These are phyloP conservation scores for Buphagus erythrorhynchus DNA, from an alignment of 2,797 vertebrate species.

Conservation along the genomic window DNA sequence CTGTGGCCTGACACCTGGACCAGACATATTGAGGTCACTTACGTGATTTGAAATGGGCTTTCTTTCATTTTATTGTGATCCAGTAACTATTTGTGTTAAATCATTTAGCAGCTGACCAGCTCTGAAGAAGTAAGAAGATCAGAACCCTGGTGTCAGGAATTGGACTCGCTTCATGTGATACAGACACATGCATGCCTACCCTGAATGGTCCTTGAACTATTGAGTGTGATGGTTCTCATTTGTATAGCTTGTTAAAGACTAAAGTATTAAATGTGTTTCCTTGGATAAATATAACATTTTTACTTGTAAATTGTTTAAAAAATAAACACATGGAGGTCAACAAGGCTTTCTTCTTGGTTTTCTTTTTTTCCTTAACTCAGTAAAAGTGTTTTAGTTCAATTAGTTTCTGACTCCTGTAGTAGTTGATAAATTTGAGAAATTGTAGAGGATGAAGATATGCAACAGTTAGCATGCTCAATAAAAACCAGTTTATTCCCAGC, in stretches of 20 bases:
- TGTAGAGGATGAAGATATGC: neutral
- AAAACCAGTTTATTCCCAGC: neutral
- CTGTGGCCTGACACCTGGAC: conserved; percentile 69
- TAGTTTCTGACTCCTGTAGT: neutral
- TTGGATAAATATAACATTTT: conserved; percentile 75
- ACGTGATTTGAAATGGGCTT: conserved; percentile 72
- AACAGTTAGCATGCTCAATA: neutral
- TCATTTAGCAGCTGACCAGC: conserved; percentile 75
- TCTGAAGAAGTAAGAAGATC: conserved; percentile 74
- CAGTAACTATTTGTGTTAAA: conserved; percentile 79
- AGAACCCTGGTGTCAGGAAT: conserved; percentile 76
- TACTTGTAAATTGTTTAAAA: conserved; percentile 76
- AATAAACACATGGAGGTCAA: conserved; percentile 77
- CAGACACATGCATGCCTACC: conserved; percentile 74
- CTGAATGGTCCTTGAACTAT: conserved; percentile 51
- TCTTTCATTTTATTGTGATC: conserved; percentile 73
- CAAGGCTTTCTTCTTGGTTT: conserved; percentile 56
- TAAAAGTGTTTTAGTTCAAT: neutral
- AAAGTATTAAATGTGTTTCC: conserved; percentile 73
- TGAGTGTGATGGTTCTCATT: conserved; percentile 72
- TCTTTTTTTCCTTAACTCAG: conserved; percentile 10
- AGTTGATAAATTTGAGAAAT: neutral
- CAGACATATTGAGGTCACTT: conserved; percentile 71
- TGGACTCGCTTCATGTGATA: conserved; percentile 73
- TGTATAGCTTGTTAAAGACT: conserved; percentile 79